phyloP scores from a whole-genome alignment of 1,140 invertebrate species.

The Diploscapter pachys region DNA sequence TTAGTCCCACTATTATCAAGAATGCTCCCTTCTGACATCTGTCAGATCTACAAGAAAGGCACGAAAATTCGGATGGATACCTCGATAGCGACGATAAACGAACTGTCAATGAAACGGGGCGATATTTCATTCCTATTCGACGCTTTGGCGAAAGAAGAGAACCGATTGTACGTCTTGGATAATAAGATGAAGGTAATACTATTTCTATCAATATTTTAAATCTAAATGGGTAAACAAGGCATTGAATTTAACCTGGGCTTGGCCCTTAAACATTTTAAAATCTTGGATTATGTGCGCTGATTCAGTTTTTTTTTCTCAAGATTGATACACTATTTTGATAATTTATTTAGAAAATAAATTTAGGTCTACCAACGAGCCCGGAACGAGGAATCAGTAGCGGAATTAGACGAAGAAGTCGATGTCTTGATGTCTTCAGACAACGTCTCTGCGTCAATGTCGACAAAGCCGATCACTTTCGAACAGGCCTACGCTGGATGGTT shows the following conservation, averaged over 20 bases:
- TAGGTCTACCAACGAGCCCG: constrained; percentile 75
- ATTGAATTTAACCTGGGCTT: too few species aligned
- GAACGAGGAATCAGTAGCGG: constrained; percentile 78
- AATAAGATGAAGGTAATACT: constrained; percentile 78
- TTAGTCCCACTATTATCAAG: constrained; percentile 87
- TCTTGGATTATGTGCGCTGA: too few species aligned
- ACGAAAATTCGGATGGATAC: constrained; percentile 80
- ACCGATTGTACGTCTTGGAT: constrained; percentile 80
- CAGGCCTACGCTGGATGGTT: constrained; percentile 90
- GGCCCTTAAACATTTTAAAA: too few species aligned
- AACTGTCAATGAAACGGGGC: constrained; percentile 67
- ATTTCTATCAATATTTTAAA: neutral
- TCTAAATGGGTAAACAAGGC: too few species aligned
- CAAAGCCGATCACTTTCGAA: constrained; percentile 86
- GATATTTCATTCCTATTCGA: constrained; percentile 95
- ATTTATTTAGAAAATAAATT: neutral
- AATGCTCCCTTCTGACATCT: constrained; percentile 91
- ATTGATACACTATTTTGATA: too few species aligned
- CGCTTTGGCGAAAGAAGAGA: constrained; percentile 73
- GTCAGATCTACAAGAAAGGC: constrained; percentile 89
- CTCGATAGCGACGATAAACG: constrained; percentile 73
- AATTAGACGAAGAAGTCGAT: constrained; percentile 94
- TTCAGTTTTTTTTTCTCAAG: too few species aligned
- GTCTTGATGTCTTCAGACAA: constrained; percentile 95
- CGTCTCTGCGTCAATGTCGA: constrained; percentile 88